Conservation (phyloP, 2,888 invertebrate genomes). For the Bombylius major region DNA sequence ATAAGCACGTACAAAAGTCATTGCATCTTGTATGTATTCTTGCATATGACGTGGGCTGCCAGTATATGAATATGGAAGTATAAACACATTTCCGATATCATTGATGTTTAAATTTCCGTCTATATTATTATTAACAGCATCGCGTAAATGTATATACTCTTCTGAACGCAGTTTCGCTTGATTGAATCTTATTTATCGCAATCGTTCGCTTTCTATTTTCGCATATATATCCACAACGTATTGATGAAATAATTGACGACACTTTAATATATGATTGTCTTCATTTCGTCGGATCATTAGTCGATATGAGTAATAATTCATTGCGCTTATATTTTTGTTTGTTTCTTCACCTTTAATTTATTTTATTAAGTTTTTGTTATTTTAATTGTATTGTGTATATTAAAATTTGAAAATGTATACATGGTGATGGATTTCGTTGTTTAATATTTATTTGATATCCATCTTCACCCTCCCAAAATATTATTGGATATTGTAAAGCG, state of each 20-base stretch:
- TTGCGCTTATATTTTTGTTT: not conserved
- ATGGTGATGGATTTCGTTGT: too few relatives aligned
- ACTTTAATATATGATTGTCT: constrained; percentile 16
- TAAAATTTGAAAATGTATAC: too few relatives aligned
- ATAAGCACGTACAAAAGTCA: constrained; percentile 19
- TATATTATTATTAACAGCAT: not conserved
- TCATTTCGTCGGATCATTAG: constrained; percentile 10
- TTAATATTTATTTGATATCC: too few relatives aligned
- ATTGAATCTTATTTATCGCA: too few relatives aligned
- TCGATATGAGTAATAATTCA: constrained; percentile 14
- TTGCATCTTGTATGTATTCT: constrained; percentile 26
- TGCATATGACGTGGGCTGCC: constrained; percentile 31
- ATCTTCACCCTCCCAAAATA: too few relatives aligned
- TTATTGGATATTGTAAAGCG: too few relatives aligned
- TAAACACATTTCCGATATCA: constrained; percentile 7
- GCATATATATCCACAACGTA: constrained; percentile 16
- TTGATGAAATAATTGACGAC: constrained; percentile 23
- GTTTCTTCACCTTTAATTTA: too few relatives aligned
- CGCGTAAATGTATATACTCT: not conserved
- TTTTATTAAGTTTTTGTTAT: too few relatives aligned
- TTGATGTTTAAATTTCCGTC: not conserved
- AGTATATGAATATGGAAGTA: constrained; percentile 20
- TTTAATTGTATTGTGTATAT: too few relatives aligned
- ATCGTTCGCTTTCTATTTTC: too few relatives aligned
- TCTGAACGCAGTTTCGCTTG: not conserved